Evolutionary conservation across 2,888 invertebrate genomes (phyloP).

Genomic region (Sympetrum striolatum): DNA sequence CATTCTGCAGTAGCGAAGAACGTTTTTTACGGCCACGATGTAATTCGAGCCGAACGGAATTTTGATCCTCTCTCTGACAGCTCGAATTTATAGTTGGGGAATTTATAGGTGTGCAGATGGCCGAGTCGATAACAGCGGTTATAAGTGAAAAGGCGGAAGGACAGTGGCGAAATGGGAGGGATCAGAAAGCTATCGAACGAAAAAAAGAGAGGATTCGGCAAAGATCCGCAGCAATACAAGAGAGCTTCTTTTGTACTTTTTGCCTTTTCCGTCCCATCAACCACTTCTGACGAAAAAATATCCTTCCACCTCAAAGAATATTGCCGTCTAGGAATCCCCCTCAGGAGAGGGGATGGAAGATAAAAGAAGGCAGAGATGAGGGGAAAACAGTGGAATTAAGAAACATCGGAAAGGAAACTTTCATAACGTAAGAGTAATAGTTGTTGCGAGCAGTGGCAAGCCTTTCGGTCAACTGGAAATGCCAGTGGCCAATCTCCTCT

Average conservation of each 20-base stretch:
- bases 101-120: background rate
- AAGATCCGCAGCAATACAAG: background rate
- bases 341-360: background rate
- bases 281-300: background rate
- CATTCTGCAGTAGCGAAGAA: too few relatives aligned
- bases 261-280: slow-evolving; percentile 9
- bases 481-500: background rate
- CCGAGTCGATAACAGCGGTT: background rate
- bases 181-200: background rate
- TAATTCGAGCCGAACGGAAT: background rate
- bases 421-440: background rate
- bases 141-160: background rate
- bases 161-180: background rate
- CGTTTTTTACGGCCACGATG: too few relatives aligned
- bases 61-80: background rate
- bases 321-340: background rate
- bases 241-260: background rate
- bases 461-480: background rate
- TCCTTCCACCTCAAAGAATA: background rate
- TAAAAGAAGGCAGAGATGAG: background rate
- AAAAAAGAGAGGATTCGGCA: background rate
- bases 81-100: background rate
- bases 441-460: background rate
- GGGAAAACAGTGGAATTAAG: background rate
- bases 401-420: background rate